Conservation (phyloP, 2,888 invertebrate genomes). For the Cheilosia vulpina region DNA sequence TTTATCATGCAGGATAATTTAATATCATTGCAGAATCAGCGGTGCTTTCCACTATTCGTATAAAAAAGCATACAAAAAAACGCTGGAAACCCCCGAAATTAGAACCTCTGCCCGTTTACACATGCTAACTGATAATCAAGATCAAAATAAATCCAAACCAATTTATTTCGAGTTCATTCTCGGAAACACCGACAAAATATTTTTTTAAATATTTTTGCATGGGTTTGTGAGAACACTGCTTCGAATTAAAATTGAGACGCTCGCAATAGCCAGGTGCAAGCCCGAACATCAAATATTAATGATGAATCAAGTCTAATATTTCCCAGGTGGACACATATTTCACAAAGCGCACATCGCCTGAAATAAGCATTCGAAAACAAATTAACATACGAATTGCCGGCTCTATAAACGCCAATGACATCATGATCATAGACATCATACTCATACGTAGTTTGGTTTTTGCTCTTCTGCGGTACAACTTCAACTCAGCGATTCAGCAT, state of each 20-base stretch:
- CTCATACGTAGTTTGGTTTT: neutral
- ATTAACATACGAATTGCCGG: neutral
- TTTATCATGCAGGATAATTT: too few relatives aligned
- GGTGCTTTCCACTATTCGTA: too few relatives aligned
- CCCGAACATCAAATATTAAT: neutral
- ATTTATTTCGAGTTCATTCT: neutral
- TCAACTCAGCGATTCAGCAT: neutral
- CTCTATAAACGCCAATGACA: neutral
- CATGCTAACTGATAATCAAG: neutral
- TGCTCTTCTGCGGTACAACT: too few relatives aligned
- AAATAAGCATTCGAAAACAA: neutral
- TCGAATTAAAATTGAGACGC: too few relatives aligned
- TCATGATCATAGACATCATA: constrained; percentile 10
- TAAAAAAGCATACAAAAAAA: too few relatives aligned
- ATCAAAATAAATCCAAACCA: neutral
- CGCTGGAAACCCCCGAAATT: too few relatives aligned
- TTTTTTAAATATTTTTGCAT: too few relatives aligned
- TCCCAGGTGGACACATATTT: constrained; percentile 29
- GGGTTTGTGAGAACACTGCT: too few relatives aligned
- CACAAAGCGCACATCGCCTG: neutral
- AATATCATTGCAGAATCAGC: too few relatives aligned
- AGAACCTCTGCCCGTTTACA: too few relatives aligned
- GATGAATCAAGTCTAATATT: constrained; percentile 16
- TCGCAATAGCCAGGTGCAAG: neutral
- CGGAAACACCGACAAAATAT: neutral